These are phyloP conservation scores for Papilio helenus DNA, from an alignment of 1,140 invertebrate species.

Conservation along the genomic window DNA sequence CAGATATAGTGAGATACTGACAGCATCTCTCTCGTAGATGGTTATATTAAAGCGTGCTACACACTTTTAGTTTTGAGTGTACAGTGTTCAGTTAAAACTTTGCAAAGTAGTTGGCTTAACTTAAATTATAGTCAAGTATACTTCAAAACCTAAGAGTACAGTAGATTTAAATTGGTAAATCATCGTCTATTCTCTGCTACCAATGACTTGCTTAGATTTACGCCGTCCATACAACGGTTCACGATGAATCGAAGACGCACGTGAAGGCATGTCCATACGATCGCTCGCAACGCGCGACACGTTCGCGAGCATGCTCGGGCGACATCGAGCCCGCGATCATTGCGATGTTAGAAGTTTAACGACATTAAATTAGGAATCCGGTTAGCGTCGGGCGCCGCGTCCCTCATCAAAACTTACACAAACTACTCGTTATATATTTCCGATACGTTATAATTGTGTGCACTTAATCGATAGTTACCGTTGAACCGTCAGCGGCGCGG, in stretches of 20 bases:
- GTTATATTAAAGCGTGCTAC: no score
- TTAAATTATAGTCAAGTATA: no score
- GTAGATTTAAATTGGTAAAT: slow-evolving; percentile 37
- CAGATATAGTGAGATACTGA: no score
- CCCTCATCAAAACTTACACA: neutral
- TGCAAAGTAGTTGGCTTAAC: no score
- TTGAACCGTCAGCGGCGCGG: slow-evolving; percentile 52
- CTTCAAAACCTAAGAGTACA: no score
- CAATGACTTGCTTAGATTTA: neutral
- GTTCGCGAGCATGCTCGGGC: neutral
- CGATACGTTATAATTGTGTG: slow-evolving; percentile 19
- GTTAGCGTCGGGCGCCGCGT: neutral
- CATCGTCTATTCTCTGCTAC: neutral
- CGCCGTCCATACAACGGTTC: neutral
- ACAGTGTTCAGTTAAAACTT: no score
- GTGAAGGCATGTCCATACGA: neutral
- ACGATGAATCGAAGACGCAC: neutral
- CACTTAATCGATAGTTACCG: slow-evolving; percentile 60
- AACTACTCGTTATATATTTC: slow-evolving; percentile 11
- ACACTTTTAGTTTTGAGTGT: no score
- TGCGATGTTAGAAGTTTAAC: slow-evolving; percentile 33
- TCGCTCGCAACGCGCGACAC: neutral
- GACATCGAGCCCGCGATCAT: neutral
- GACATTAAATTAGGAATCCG: slow-evolving; percentile 7
- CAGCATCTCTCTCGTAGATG: no score